Base-by-base conservation (phyloP, 2,113 vertebrate genomes). In the Bubo blakistoni region DNA sequence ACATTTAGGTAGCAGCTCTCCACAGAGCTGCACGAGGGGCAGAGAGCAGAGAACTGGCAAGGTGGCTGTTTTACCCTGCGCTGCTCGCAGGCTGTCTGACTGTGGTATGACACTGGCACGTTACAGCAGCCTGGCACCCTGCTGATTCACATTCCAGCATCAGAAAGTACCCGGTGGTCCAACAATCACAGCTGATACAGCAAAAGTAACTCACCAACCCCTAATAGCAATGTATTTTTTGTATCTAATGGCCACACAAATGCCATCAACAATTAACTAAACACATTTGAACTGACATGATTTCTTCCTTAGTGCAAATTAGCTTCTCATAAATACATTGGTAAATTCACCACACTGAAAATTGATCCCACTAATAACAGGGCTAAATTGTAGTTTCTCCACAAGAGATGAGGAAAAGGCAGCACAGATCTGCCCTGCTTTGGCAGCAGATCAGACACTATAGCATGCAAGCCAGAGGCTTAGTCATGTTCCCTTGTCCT, bases 81-180 rank as follows among this genome's bases (percentile, higher is more conserved):
- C 47, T 79, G 24, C 22, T 44, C 67, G 47, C 55, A 30, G 0
- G 0, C 46, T 59, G 49, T n/a, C 63, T 61, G 80, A 51, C 63
- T 14, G 27, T 0, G 1, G 15, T 32, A 14, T 0, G 0, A 11
- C 7, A 1, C 52, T 4, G 4, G 5, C 4, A 3, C 0, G 0
- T 52, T 30, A 44, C 34, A 62, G 71, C 16, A 67, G 62, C 17
- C 36, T 59, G 18, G 20, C 42, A 30, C 44, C 30, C 20, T 61
- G 54, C 54, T 83, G 66, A 21, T 42, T 67, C n/a, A 14, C 1
- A 0, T 59, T 59, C 26, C 54, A 73, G 55, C 11, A 26, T 32
- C 59, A 87, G 62, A 73, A 93, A 70, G 54, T 19, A 57, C 36
- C 25, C 2, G 1, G n/a, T 26, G 13, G 15, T 47, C 47, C 52